Conservation (phyloP, 2,888 invertebrate genomes). For the Caenorhabditis sinica region DNA sequence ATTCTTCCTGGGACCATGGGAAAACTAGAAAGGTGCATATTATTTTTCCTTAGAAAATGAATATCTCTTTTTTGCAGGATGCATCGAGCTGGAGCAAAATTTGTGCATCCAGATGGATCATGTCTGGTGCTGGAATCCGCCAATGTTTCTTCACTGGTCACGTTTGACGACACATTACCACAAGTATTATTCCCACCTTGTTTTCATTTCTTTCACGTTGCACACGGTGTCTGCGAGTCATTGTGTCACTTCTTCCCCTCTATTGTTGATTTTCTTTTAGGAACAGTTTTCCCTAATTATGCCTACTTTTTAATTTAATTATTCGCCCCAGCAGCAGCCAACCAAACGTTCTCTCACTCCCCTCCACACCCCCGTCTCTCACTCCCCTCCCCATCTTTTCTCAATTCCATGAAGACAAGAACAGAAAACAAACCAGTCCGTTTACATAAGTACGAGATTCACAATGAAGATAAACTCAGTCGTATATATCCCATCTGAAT, state of each 20-base stretch:
- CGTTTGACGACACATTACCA: slow-evolving; percentile 59
- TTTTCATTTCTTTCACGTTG: slow-evolving; percentile 65
- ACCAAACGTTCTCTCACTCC: slow-evolving; percentile 40
- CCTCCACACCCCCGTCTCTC: slow-evolving; percentile 3
- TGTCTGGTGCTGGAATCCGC: slow-evolving; percentile 57
- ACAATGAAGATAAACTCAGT: slow-evolving; percentile 65
- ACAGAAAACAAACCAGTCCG: slow-evolving; percentile 61
- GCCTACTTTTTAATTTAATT: slow-evolving; percentile 70
- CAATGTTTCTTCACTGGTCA: slow-evolving; percentile 59
- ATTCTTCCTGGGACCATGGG: slow-evolving; percentile 64
- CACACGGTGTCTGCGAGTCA: slow-evolving; percentile 64
- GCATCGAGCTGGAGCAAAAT: slow-evolving; percentile 65
- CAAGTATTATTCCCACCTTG: slow-evolving; percentile 56
- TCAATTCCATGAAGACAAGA: slow-evolving; percentile 55
- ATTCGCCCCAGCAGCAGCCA: slow-evolving; percentile 51
- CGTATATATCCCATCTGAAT: slow-evolving; percentile 62
- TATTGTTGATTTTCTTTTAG: slow-evolving; percentile 68
- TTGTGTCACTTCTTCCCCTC: slow-evolving; percentile 63
- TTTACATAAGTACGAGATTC: slow-evolving; percentile 62
- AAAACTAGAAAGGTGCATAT: slow-evolving; percentile 59
- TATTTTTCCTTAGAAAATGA: background rate
- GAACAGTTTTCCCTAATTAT: slow-evolving; percentile 69
- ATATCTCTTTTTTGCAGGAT: slow-evolving; percentile 48
- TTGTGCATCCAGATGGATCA: slow-evolving; percentile 59
- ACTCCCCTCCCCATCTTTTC: slow-evolving; percentile 17